Evolutionary conservation across 2,113 vertebrate species (phyloP).

Genomic region (Micronycteris hirsuta): DNA sequence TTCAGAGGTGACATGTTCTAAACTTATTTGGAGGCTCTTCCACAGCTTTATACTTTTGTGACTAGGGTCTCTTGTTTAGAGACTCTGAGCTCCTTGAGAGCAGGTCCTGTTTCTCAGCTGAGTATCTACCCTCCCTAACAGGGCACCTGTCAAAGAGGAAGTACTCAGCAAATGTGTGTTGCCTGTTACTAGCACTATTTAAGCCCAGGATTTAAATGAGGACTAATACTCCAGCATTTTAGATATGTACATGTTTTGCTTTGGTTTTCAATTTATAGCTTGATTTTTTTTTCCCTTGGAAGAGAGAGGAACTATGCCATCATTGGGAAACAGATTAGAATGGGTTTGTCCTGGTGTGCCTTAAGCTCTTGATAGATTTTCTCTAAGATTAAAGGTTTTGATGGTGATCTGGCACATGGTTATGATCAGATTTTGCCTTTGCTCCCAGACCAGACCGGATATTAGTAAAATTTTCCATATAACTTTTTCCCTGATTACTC

Average conservation of each 20-base stretch:
- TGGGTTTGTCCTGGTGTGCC: neutral
- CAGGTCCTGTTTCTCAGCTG: neutral
- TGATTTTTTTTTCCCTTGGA: neutral
- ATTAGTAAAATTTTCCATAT: conserved; percentile 11
- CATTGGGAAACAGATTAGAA: neutral
- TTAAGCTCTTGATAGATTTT: neutral
- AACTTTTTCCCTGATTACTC: neutral
- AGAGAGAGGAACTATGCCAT: neutral
- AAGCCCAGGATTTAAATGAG: neutral
- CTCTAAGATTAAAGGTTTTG: neutral
- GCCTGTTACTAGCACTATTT: neutral
- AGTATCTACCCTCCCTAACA: neutral
- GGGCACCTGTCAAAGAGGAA: neutral
- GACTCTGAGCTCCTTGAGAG: neutral
- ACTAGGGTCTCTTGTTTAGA: neutral
- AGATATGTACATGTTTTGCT: neutral
- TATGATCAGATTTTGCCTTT: neutral
- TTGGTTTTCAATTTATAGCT: neutral
- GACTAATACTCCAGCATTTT: neutral
- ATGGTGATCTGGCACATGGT: neutral
- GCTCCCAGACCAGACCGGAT: neutral
- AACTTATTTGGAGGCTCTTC: neutral
- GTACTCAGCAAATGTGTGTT: neutral
- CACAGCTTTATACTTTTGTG: neutral
- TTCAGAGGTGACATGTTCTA: neutral